Evolutionary conservation across 2,888 invertebrate genomes (phyloP), one percentile per base, ranked within the genome.

Genomic region (Cybosia mesomella): DNA sequence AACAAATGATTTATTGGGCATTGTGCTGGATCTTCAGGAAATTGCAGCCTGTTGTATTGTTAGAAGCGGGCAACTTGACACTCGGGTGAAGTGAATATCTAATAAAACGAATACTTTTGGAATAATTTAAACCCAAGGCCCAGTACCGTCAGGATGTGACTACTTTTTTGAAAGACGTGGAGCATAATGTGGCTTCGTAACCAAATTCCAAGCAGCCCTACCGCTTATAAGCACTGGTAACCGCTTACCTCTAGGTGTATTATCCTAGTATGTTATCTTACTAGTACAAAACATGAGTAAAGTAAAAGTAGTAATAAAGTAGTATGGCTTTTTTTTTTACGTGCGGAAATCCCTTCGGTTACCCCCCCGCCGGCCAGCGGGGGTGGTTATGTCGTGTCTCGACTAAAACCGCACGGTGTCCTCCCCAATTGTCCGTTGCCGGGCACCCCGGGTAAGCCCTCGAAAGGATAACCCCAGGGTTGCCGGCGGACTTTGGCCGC

Each of bases 1-100:
- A 86, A 86, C 85, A 85, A 73, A 75, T 68, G 65, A 79, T 77
- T 80, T 82, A 84, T 79, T 76, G 39, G 73, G 68, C 80, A 86
- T 87, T 86, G 84, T 87, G 55, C 71, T 61, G 68, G 66, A 67
- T 73, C 75, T 79, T 77, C 75, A 73, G 63, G 69, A 79, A 83
- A 79, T 72, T 43, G 61, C 68, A 57, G 43, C 64, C 49, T 63
- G 73, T 76, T 74, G 71, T 72, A 69, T 59, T 66, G 68, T 71
- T 43, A 60, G 55, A 58, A 58, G 34, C 60, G 60, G 32, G 32
- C 32, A 39, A 67, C 18, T 64, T 53, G 63, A 64, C 22, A 60
- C 60, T 60, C 28, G 22, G 22, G 39, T 59, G 36, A 22, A 59
- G 39, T 59, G 22, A 24, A 59, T 22, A 39, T 39, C 22, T 39